Conservation (phyloP, 2,888 invertebrate genomes). For the Mimachlamys varia region DNA sequence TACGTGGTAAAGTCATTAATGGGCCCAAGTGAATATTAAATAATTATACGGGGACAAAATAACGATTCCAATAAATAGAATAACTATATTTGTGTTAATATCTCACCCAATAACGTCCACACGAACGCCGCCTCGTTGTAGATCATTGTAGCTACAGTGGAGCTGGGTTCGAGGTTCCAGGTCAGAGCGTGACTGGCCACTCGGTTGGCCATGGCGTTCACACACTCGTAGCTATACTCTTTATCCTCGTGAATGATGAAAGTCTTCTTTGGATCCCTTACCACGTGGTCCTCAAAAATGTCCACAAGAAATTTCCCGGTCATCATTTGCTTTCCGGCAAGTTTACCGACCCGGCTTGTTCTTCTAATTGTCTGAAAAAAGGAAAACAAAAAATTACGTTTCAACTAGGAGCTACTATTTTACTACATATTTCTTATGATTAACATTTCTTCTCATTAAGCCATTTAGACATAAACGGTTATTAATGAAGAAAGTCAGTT, state of each 20-base stretch:
- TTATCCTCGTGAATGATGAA: constrained; percentile 67
- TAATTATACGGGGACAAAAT: too few relatives aligned
- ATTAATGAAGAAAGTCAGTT: too few relatives aligned
- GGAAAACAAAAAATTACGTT: neutral
- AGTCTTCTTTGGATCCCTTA: constrained; percentile 57
- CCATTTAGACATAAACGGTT: too few relatives aligned
- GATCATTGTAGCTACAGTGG: constrained; percentile 68
- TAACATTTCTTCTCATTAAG: too few relatives aligned
- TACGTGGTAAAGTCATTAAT: too few relatives aligned
- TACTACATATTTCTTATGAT: too few relatives aligned
- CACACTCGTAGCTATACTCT: constrained; percentile 63
- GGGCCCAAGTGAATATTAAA: too few relatives aligned
- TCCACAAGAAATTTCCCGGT: constrained; percentile 53
- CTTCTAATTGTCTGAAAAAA: neutral
- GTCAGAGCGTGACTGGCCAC: constrained; percentile 63
- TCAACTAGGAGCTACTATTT: too few relatives aligned
- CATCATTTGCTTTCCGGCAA: neutral
- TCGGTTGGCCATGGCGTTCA: constrained; percentile 68
- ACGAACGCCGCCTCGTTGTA: constrained; percentile 70
- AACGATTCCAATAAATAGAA: too few relatives aligned
- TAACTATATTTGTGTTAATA: neutral
- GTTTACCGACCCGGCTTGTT: neutral
- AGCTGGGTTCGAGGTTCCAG: constrained; percentile 58
- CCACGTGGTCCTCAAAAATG: constrained; percentile 61
- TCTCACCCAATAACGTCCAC: constrained; percentile 70